phyloP scores from a whole-genome alignment of 2,113 vertebrate genomes.

The Calyptomena viridis region DNA sequence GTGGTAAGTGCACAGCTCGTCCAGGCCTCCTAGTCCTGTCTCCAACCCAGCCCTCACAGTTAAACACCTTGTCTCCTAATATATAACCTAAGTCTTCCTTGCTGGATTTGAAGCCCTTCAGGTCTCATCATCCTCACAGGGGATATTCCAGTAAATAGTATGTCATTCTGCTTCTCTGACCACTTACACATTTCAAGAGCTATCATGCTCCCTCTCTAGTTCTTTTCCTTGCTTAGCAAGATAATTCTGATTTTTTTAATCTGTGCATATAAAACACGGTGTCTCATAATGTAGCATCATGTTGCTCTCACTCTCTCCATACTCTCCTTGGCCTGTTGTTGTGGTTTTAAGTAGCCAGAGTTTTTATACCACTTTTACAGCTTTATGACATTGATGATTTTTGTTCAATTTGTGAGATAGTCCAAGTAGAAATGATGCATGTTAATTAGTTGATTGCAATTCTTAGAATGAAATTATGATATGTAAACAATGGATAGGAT shows the following conservation, averaged over 20 bases:
- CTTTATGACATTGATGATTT: neutral
- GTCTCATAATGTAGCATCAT: neutral
- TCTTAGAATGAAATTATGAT: neutral
- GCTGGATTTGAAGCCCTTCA: neutral
- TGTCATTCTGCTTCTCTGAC: neutral
- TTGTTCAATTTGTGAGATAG: neutral
- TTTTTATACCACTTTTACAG: neutral
- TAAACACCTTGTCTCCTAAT: neutral
- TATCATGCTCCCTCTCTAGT: neutral
- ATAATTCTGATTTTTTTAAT: neutral
- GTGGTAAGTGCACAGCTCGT: neutral
- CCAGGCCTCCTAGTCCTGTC: neutral
- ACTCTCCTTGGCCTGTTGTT: neutral
- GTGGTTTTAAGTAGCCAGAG: too few species aligned
- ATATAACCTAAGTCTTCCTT: neutral
- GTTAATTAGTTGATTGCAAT: neutral
- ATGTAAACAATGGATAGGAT: neutral
- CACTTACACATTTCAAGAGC: neutral
- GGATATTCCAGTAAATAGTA: neutral
- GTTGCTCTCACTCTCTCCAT: neutral
- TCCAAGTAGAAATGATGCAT: neutral
- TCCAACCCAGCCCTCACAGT: neutral
- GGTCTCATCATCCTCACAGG: neutral
- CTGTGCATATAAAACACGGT: neutral
- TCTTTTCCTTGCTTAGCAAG: neutral